phyloP scores from a whole-genome alignment of 2,888 invertebrate species.

The Plagiodera versicolora region DNA sequence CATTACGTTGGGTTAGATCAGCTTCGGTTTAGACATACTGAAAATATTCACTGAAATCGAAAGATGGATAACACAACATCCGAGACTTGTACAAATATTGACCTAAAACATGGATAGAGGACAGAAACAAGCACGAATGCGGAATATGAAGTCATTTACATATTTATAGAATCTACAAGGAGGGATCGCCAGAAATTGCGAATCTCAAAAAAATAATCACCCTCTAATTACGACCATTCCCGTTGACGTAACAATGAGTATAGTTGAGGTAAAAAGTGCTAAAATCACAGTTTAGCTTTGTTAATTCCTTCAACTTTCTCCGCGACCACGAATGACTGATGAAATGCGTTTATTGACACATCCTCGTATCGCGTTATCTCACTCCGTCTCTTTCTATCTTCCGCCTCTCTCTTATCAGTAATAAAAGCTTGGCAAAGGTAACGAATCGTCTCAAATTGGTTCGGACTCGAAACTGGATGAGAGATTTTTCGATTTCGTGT shows the following conservation, averaged over 20 bases:
- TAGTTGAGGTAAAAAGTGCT: too few relatives aligned
- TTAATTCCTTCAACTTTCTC: too few relatives aligned
- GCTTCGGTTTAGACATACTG: too few relatives aligned
- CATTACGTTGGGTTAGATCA: too few relatives aligned
- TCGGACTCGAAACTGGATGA: background rate
- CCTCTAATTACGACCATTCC: too few relatives aligned
- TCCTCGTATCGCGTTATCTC: background rate
- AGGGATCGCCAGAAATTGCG: background rate
- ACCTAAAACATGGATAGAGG: background rate
- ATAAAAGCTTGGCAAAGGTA: constrained; percentile 29
- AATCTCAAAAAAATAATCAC: background rate
- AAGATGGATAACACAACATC: too few relatives aligned
- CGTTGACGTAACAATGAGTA: too few relatives aligned
- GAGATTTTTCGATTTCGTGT: constrained; percentile 2
- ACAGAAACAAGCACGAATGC: background rate
- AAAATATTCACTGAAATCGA: too few relatives aligned
- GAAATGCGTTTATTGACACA: background rate
- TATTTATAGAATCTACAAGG: background rate
- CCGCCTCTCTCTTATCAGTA: constrained; percentile 25
- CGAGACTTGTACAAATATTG: background rate
- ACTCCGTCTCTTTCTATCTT: background rate
- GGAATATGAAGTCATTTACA: background rate
- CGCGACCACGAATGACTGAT: background rate
- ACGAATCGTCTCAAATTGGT: constrained; percentile 15
- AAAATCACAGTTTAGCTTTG: too few relatives aligned